Conservation (phyloP, 2,888 invertebrate genomes). For the Halocaridina rubra region DNA sequence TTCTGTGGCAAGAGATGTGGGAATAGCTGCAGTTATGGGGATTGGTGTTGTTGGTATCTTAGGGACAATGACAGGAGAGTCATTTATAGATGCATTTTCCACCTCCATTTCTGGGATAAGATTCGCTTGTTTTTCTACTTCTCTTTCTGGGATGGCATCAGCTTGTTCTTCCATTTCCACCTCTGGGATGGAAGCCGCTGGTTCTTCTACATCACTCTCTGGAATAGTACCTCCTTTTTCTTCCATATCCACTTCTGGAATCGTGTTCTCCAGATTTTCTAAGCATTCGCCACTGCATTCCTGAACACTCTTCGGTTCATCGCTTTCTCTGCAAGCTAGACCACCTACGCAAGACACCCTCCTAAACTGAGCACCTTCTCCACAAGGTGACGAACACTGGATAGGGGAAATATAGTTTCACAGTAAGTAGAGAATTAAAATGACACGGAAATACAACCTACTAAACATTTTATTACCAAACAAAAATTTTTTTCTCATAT, state of each 20-base stretch:
- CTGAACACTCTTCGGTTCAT: conserved; percentile 41
- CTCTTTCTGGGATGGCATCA: no score
- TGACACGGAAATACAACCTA: no score
- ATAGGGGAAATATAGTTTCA: neutral
- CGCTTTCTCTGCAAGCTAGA: conserved; percentile 38
- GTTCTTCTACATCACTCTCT: no score
- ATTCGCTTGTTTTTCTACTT: no score
- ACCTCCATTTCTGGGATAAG: no score
- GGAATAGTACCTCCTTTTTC: no score
- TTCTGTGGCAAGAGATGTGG: no score
- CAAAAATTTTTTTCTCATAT: no score
- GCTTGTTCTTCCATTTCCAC: no score
- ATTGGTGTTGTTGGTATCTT: neutral
- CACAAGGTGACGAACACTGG: conserved; percentile 41
- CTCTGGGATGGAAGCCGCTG: neutral
- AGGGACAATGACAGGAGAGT: neutral
- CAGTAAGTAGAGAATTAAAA: no score
- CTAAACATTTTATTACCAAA: no score
- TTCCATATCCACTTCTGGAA: neutral
- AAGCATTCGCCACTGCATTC: conserved; percentile 36
- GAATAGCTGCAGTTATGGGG: neutral
- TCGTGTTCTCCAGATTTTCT: neutral
- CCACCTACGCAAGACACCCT: conserved; percentile 40
- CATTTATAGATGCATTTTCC: no score
- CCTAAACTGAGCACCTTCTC: conserved; percentile 45